A percentile compares a stretch with the other conserved stretches of the same genome.
Conservation (phyloP, 2,888 invertebrate species). For the Thyatira batis region DNA sequence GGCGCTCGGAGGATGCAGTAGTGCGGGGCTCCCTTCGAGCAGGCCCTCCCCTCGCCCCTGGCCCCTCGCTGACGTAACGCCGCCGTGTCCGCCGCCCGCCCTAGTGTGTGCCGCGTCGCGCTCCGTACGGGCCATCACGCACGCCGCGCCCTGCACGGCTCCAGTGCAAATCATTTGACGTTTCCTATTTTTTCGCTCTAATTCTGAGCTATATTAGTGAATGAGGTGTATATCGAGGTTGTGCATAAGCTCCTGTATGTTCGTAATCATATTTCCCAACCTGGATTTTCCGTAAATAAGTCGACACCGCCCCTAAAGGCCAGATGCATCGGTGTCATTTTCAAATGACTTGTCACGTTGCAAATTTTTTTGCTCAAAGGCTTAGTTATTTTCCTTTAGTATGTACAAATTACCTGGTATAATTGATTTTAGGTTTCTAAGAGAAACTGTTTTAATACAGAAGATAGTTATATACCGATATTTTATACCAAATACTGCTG, state of each 20-base stretch:
- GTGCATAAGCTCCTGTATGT: slow-evolving; percentile 51
- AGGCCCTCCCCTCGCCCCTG: slow-evolving; percentile 32
- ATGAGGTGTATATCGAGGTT: slow-evolving; percentile 65
- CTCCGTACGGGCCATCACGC: slow-evolving; percentile 66
- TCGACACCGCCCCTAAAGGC: slow-evolving; percentile 64
- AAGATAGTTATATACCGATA: background rate
- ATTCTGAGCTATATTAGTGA: slow-evolving; percentile 66
- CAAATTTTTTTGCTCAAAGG: slow-evolving; percentile 52
- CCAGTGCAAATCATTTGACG: slow-evolving; percentile 77
- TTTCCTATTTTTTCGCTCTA: slow-evolving; percentile 65
- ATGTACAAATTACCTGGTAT: background rate
- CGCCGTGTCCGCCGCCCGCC: slow-evolving; percentile 76
- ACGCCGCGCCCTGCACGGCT: slow-evolving; percentile 66
- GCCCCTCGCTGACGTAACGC: slow-evolving; percentile 79
- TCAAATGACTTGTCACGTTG: slow-evolving; percentile 65
- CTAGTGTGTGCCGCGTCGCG: slow-evolving; percentile 80
- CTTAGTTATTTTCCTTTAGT: slow-evolving; percentile 21
- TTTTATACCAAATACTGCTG: background rate
- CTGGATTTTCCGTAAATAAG: slow-evolving; percentile 36
- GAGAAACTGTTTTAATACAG: background rate
- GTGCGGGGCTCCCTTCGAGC: slow-evolving; percentile 58
- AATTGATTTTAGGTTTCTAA: background rate
- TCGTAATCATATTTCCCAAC: slow-evolving; percentile 31
- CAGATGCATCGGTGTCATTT: slow-evolving; percentile 73
- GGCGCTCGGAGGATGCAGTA: slow-evolving; percentile 76